phyloP scores from a whole-genome alignment of 2,797 vertebrate genomes.

The Cyprinella venusta region DNA sequence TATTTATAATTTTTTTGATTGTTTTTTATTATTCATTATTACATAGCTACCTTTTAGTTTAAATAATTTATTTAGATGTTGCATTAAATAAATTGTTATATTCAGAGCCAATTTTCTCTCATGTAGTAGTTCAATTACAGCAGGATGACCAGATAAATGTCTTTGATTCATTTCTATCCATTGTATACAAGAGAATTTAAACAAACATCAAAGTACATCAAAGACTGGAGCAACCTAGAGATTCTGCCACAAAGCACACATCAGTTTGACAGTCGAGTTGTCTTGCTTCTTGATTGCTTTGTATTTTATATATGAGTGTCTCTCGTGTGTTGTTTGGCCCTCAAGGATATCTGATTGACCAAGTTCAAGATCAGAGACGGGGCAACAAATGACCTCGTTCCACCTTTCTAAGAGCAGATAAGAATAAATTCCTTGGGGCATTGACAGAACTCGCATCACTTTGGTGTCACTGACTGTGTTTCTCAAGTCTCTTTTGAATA shows the following conservation, averaged over 20 bases:
- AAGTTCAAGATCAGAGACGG: constrained; percentile 21
- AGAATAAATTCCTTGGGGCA: background rate
- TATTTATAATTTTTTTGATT: background rate
- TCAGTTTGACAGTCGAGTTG: background rate
- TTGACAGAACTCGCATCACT: constrained; percentile 15
- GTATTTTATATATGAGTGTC: background rate
- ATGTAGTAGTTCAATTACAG: background rate
- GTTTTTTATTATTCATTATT: background rate
- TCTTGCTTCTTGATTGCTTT: background rate
- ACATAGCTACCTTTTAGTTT: background rate
- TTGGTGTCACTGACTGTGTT: constrained; percentile 18
- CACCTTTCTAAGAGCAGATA: constrained; percentile 26
- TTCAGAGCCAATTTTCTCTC: background rate
- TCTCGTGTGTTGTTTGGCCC: background rate
- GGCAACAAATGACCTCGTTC: constrained; percentile 11
- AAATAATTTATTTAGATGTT: background rate
- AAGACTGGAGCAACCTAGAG: background rate
- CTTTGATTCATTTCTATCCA: background rate
- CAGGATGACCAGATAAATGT: background rate
- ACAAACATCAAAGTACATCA: background rate
- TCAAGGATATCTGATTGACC: constrained; percentile 9
- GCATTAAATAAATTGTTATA: background rate
- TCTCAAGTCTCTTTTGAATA: constrained; percentile 44
- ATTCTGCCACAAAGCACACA: background rate
- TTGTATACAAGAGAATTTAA: background rate